Evolutionary conservation across 2,113 vertebrate species (phyloP), one percentile per base, ranked within the genome.

Genomic region (Pseudorasbora parva): DNA sequence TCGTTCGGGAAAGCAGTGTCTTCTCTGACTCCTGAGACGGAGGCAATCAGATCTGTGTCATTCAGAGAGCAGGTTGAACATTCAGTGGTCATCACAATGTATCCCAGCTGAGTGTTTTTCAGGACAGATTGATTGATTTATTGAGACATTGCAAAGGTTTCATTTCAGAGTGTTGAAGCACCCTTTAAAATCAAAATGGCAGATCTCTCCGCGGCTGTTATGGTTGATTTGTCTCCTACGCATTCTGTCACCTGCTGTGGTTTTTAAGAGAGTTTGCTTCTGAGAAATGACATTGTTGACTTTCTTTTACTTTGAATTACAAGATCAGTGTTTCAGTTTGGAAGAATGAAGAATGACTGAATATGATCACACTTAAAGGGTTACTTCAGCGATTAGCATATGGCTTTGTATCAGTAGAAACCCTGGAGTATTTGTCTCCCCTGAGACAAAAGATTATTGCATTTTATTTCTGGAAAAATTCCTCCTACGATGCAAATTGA

Each of bases 271-370:
- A 73, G 49, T 43, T 68, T 23, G 17, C 71, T 81, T 87, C 77
- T 62, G 60, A 81, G 86, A 87, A 84, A 71, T 82, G 71, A 84
- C 62, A 78, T 23, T 74, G 74, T 57, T 83, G 19, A n/a, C 45
- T 72, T 74, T 56, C 64, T 79, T 43, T 17, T 41, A 64, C 7
- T 25, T 47, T 10, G 0, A 45, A 47, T 45, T 56, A 17, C 41
- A 19, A 60, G 75, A 11, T 79, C 21, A 77, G 27, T 41, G 51
- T 77, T 77, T 57, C 74, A n/a, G 0, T 64, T 27, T 49, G 15
- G 59, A 79, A 66, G 12, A 54, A 54, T 21, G 41, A 33, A 79
- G 17, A 68, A 21, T 33, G 30, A 21, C 25, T 30, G 14, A 30
- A 47, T 47, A 47, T 12, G 41, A 3, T 5, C 41, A 43, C 8